Base-by-base conservation (phyloP, 2,113 vertebrate genomes). In the Phrynosoma blainvillii region DNA sequence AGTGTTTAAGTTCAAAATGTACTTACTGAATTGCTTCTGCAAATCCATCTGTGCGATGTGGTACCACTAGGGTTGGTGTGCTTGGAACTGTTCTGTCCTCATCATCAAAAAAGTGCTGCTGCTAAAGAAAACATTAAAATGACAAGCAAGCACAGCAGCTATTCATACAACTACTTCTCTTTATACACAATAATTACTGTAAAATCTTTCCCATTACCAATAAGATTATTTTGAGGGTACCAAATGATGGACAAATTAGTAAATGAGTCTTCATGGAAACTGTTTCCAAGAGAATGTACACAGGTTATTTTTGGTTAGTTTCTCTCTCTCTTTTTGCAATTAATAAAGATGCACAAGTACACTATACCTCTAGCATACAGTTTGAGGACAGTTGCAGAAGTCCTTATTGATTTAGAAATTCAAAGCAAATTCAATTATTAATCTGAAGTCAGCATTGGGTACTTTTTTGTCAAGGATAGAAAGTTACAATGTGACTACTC, bases 1-100 rank as follows among this genome's bases (percentile, higher is more conserved):
- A 32, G 2, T 11, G 42, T 56, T n/a, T 2, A 82, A 80, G 32
- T 81, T 79, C 1, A 27, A 62, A 16, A 83, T 85, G 36, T 79
- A 98, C 98, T 97, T 96, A 99, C 99, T 99, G 98, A 93, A 99
- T 97, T 36, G 98, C 97, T 96, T 99, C 98, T 94, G 98, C 98
- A 95, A 98, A 99, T 14, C 97, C 97, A 89, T 99, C 99, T 2
- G 98, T 97, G 62, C 98, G 98, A 94, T 98, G 98, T 16, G 98
- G 98, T 10, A 98, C 97, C 71, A 98, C 97, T 85, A 99, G 97
- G 36, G 98, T 99, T 62, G 98, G 98, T 13, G 98, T 98, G 95
- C 97, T 99, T 82, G 99, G 99, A 90, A 99, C 99, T 94, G 98
- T 99, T 91, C 99, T 96, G 93, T 99, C 99, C 84, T 99, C 98